phyloP scores from a whole-genome alignment of 1,140 invertebrate genomes.

The Hyposmocoma kahamanoa region DNA sequence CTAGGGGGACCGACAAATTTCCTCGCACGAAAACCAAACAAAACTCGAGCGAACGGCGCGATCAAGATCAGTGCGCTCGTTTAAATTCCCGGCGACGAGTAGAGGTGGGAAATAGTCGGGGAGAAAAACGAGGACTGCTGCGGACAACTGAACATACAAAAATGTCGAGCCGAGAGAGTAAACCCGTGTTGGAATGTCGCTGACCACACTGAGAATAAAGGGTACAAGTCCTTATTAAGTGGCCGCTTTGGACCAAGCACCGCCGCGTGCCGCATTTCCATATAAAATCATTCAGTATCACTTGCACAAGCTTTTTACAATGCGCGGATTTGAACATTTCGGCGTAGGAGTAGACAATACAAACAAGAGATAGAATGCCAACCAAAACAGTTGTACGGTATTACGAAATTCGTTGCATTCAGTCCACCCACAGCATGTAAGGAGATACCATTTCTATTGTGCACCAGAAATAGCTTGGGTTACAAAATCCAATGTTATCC shows the following conservation, averaged over 20 bases:
- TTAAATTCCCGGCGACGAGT: constrained; percentile 44
- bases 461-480: constrained; percentile 33
- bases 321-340: neutral
- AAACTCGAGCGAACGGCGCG: constrained; percentile 17
- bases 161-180: constrained; percentile 39
- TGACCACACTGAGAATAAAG: constrained; percentile 29
- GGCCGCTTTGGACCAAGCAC: constrained; percentile 29
- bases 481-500: constrained; percentile 40
- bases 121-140: constrained; percentile 45
- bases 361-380: constrained; percentile 19
- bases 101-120: constrained; percentile 45
- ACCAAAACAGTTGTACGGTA: constrained; percentile 22
- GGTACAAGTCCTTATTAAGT: constrained; percentile 46
- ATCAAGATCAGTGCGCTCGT: constrained; percentile 37
- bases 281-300: constrained; percentile 31
- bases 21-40: constrained; percentile 24
- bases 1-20: constrained; percentile 16
- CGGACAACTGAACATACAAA: constrained; percentile 31
- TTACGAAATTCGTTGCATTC: constrained; percentile 28
- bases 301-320: neutral
- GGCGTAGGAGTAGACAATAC: constrained; percentile 10
- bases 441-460: constrained; percentile 33
- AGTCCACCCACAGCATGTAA: constrained; percentile 19
- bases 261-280: constrained; percentile 39
- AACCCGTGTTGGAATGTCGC: constrained; percentile 49